Conservation (phyloP, 2,113 vertebrate genomes). For the Miniopterus natalensis region DNA sequence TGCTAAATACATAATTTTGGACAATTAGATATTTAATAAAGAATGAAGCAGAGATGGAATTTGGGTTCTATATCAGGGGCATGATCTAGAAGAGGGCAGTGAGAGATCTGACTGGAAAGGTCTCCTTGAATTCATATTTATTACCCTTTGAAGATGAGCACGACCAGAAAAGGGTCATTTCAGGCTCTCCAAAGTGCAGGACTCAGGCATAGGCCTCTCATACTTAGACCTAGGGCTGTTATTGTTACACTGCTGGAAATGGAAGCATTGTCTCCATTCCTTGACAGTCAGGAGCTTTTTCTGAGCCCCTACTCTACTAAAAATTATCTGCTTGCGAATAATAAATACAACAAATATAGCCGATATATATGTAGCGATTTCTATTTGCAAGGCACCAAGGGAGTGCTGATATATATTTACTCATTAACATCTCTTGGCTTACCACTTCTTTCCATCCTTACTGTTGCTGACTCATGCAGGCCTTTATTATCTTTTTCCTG, state of each 20-base stretch:
- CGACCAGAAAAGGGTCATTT: not conserved
- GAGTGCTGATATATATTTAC: not conserved
- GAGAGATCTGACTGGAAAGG: not conserved
- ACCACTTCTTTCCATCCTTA: not conserved
- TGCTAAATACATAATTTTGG: not conserved
- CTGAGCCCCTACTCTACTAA: not conserved
- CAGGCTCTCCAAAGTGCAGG: not conserved
- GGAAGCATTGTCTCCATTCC: not conserved
- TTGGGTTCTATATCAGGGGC: not conserved
- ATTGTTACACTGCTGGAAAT: not conserved
- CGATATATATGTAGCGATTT: not conserved
- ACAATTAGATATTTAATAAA: constrained; percentile 24
- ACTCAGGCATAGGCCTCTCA: not conserved
- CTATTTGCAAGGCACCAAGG: not conserved
- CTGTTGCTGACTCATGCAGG: not conserved
- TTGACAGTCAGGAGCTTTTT: not conserved
- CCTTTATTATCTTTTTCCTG: not conserved
- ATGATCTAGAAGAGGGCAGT: not conserved
- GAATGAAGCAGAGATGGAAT: not conserved
- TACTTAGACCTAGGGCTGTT: not conserved
- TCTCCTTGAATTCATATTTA: not conserved
- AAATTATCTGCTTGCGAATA: not conserved
- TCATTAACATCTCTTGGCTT: not conserved
- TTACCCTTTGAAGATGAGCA: not conserved
- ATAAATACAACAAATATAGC: not conserved